A percentile compares a stretch with the other conserved stretches of the same genome.
phyloP scores from a whole-genome alignment of 2,888 invertebrate species.

The Nasonovia ribisnigri region DNA sequence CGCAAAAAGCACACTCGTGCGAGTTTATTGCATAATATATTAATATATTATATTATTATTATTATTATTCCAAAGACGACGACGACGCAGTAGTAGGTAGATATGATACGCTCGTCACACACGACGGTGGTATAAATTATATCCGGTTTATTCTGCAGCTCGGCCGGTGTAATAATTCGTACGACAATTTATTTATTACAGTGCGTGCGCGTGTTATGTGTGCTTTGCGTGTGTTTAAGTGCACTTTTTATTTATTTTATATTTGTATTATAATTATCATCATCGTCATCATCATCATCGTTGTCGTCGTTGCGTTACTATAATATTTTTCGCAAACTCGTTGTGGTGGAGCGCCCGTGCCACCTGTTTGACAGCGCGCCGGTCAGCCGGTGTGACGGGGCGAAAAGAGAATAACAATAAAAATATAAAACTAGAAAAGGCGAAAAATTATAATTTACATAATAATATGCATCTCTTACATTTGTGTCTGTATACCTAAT shows the following conservation, averaged over 20 bases:
- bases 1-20: background rate
- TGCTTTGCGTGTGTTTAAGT: background rate
- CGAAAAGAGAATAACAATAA: background rate
- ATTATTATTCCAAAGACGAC: background rate
- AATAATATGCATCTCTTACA: background rate
- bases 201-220: background rate
- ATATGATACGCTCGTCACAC: background rate
- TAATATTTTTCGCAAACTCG: background rate
- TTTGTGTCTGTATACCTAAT: background rate
- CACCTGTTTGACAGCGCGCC: background rate
- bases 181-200: background rate
- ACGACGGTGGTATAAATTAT: conserved; percentile 19
- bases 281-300: background rate
- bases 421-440: conserved; percentile 38
- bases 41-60: background rate
- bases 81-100: background rate
- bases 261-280: background rate
- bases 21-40: background rate
- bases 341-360: background rate
- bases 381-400: conserved; percentile 31
- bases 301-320: background rate
- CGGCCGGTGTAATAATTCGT: background rate
- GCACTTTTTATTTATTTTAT: background rate
- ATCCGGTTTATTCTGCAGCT: conserved; percentile 2
- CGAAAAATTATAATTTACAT: background rate